Percentiles rank a stretch among this genome's conserved stretches.
phyloP scores from a whole-genome alignment of 2,113 vertebrate genomes.

The Edolisoma coerulescens region DNA sequence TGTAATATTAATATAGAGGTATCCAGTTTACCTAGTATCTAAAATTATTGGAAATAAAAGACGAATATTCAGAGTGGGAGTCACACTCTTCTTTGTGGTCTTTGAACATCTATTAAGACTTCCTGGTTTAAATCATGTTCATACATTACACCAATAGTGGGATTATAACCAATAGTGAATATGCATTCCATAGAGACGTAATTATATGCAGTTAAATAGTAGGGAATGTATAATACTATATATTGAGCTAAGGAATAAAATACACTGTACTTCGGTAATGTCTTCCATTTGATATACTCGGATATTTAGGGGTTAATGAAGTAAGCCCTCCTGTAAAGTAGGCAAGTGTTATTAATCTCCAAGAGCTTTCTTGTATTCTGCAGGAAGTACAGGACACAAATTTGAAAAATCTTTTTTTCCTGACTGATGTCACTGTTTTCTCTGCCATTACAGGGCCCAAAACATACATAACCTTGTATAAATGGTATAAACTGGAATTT shows the following conservation, averaged over 20 bases:
- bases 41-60: slow-evolving; percentile 24
- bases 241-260: not conserved
- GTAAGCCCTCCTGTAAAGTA: not conserved
- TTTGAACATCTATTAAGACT: slow-evolving; percentile 9
- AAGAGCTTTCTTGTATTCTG: not conserved
- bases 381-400: not conserved
- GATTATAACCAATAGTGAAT: not conserved
- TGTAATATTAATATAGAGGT: slow-evolving; percentile 1
- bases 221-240: not conserved
- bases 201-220: not conserved
- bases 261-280: not conserved
- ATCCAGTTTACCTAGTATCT: slow-evolving; percentile 35
- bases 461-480: not conserved
- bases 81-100: slow-evolving; percentile 5
- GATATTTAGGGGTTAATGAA: not conserved
- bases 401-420: not conserved
- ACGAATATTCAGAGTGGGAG: slow-evolving; percentile 31
- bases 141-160: not conserved
- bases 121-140: slow-evolving; percentile 35
- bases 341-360: not conserved
- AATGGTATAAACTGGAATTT: not conserved
- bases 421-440: not conserved
- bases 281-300: not conserved
- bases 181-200: not conserved
- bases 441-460: not conserved